Conservation (phyloP, 1,140 invertebrate genomes). For the Plectrocnemia conspersa region DNA sequence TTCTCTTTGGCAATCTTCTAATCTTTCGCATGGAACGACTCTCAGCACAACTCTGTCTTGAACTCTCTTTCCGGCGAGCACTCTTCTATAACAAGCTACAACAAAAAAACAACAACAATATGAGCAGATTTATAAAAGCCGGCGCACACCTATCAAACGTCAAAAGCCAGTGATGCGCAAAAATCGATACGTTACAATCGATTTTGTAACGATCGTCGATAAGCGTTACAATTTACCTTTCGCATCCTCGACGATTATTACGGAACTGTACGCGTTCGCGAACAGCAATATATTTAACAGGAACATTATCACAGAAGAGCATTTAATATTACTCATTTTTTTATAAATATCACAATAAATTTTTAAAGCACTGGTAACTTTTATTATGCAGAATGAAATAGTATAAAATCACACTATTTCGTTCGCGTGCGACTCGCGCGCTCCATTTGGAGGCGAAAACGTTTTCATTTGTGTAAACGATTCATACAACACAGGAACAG, state of each 20-base stretch:
- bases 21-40: slow-evolving; percentile 61
- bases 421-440: slow-evolving; percentile 1
- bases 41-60: slow-evolving; percentile 60
- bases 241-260: slow-evolving; percentile 33
- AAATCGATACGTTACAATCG: too few species aligned
- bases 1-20: slow-evolving; percentile 68
- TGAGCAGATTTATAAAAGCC: not conserved
- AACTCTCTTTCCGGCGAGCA: slow-evolving; percentile 64
- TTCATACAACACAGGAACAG: too few species aligned
- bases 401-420: not conserved
- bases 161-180: not conserved
- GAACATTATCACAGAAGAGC: slow-evolving; percentile 12
- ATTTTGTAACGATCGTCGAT: not conserved
- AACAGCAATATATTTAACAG: slow-evolving; percentile 10
- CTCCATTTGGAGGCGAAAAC: not conserved
- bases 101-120: slow-evolving; percentile 7
- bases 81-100: slow-evolving; percentile 67
- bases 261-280: slow-evolving; percentile 22
- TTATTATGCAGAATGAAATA: not conserved
- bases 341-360: not conserved
- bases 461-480: not conserved
- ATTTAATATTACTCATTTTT: slow-evolving; percentile 13
- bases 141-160: not conserved
- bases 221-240: slow-evolving; percentile 28
- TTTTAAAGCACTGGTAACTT: not conserved